Conservation (phyloP, 2,888 invertebrate genomes). For the Villa cingulata region DNA sequence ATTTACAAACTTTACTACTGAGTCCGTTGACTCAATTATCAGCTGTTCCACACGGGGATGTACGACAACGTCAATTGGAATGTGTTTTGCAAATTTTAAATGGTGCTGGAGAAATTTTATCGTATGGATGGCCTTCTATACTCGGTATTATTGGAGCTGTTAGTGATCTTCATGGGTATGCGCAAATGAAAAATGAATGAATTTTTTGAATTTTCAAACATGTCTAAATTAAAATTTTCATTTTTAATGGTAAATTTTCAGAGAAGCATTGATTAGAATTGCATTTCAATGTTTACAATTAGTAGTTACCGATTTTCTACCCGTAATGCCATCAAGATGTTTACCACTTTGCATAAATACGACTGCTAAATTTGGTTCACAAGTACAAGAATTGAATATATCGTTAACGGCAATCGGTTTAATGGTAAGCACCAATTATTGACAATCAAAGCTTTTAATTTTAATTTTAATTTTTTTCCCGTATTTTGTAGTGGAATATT, state of each 20-base stretch:
- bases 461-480: not conserved
- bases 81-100: constrained; percentile 88
- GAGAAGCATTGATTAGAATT: constrained; percentile 79
- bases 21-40: constrained; percentile 87
- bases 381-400: constrained; percentile 93
- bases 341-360: constrained; percentile 82
- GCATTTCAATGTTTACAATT: constrained; percentile 94
- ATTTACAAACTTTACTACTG: constrained; percentile 72
- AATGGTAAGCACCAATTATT: constrained; percentile 49
- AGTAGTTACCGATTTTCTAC: constrained; percentile 87
- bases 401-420: constrained; percentile 92
- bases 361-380: constrained; percentile 90
- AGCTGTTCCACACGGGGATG: constrained; percentile 80
- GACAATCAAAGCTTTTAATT: not conserved
- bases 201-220: not conserved
- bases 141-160: constrained; percentile 93
- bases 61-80: constrained; percentile 86
- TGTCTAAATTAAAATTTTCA: not conserved
- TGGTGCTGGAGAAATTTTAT: constrained; percentile 80
- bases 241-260: constrained; percentile 27
- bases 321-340: constrained; percentile 83
- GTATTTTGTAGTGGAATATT: constrained; percentile 80
- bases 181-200: not conserved
- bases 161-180: constrained; percentile 77
- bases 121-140: constrained; percentile 90